Evolutionary conservation across 2,113 vertebrate species (phyloP), one percentile per base, ranked within the genome.

Genomic region (Trochalopteron elliotii): DNA sequence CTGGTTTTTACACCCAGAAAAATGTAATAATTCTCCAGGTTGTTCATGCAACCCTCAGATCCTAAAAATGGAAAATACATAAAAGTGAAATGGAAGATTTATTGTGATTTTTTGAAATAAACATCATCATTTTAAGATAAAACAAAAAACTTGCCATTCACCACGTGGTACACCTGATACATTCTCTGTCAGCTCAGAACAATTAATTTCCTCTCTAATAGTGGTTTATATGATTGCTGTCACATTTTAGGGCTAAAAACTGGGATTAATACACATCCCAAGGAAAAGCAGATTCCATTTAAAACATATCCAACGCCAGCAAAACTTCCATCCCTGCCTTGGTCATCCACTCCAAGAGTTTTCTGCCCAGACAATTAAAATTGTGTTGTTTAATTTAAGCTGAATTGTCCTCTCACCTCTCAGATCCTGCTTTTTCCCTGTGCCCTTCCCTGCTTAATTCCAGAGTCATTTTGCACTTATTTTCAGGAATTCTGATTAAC

Each of bases 41-140:
- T 28, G 50, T 9, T 63, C 42, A 11, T 4, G 5, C n/a, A 70
- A 22, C 4, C 39, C 19, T 42, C 16, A 20, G 13, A 23, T 28
- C 10, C 31, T 33, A n/a, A 68, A 84, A 65, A 33, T 2, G 11
- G 3, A 45, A 23, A 2, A 12, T 2, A 23, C 0, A 5, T 23
- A n/a, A 22, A 85, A 64, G 27, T 25, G 8, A 70, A 74, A 56
- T 9, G 5, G 5, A 64, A 47, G 6, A 37, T 42, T 61, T 44
- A 6, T 2, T 50, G 25, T 20, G 2, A 2, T 40, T 79, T 52
- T 87, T 55, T 25, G 5, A 7, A 28, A 70, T 10, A 37, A 82
- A 44, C 10, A 52, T 8, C 0, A 0, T 23, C 1, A 65, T 55
- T 91, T 71, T 14, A 49, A 76, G 31, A 67, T 31, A 71, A 87